Conservation (phyloP, 2,888 invertebrate genomes). For the Minunthozetes semirufus region DNA sequence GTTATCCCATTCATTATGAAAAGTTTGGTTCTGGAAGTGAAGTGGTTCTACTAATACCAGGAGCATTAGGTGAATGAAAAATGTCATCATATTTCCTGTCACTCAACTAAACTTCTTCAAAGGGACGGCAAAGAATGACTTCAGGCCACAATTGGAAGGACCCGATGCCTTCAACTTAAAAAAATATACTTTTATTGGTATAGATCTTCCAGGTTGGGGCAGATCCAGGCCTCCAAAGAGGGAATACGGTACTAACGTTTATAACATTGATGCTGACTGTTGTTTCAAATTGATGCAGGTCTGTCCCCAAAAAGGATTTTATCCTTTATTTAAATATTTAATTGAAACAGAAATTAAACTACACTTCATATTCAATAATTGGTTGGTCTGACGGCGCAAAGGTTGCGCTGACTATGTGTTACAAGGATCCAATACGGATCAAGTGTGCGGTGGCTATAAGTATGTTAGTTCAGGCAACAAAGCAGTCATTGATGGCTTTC, state of each 20-base stretch:
- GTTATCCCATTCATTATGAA: conserved; percentile 58
- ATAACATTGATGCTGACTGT: conserved; percentile 27
- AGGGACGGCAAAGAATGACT: conserved; percentile 33
- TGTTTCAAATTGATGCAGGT: conserved; percentile 33
- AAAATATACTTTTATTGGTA: conserved; percentile 25
- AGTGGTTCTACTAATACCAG: conserved; percentile 65
- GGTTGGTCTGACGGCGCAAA: conserved; percentile 50
- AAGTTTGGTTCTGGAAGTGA: conserved; percentile 57
- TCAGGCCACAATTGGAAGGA: conserved; percentile 25
- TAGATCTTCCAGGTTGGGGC: conserved; percentile 33
- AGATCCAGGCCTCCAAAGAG: conserved; percentile 32
- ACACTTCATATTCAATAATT: conserved; percentile 44
- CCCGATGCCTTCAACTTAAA: conserved; percentile 30
- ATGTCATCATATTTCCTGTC: background rate
- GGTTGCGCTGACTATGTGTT: conserved; percentile 45
- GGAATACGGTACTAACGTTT: conserved; percentile 2
- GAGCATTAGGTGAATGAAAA: conserved; percentile 53
- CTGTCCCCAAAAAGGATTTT: background rate
- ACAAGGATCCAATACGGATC: background rate
- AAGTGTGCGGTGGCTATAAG: background rate
- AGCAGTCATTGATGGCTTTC: background rate
- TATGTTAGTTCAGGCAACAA: background rate
- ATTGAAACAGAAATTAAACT: background rate
- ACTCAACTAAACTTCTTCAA: background rate
- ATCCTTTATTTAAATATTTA: background rate